Evolutionary conservation across 2,113 vertebrate genomes (phyloP).

Genomic region (Perca fluviatilis): DNA sequence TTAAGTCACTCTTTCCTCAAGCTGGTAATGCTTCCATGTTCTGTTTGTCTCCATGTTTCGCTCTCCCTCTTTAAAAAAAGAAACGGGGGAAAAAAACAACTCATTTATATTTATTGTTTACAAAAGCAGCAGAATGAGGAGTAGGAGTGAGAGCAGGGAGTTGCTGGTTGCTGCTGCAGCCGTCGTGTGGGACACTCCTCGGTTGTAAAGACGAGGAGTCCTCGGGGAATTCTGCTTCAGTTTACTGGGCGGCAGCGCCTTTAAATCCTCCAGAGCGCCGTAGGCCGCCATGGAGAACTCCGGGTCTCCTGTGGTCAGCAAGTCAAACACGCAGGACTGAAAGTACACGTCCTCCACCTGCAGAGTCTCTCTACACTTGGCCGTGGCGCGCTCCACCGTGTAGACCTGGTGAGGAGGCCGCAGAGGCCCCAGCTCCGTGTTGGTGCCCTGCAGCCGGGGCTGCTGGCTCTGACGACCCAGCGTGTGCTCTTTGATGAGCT

Average conservation of each 20-base stretch:
- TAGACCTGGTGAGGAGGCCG: conserved; percentile 77
- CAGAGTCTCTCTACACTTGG: conserved; percentile 86
- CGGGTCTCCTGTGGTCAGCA: conserved; percentile 87
- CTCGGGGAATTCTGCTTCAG: conserved; percentile 84
- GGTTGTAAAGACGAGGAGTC: conserved; percentile 66
- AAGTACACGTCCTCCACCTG: conserved; percentile 90
- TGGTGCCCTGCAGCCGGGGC: conserved; percentile 70
- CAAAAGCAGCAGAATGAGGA: conserved; percentile 75
- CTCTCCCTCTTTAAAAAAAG: not conserved
- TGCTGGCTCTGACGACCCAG: conserved; percentile 77
- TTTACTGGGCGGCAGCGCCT: conserved; percentile 86
- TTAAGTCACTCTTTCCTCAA: conserved; percentile 78
- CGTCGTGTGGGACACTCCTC: conserved; percentile 32
- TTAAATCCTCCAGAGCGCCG: conserved; percentile 87
- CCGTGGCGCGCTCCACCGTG: conserved; percentile 85
- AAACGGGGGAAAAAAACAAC: too few species aligned
- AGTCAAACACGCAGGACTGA: conserved; percentile 90
- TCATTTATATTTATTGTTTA: conserved; percentile 46
- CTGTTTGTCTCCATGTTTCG: conserved; percentile 44
- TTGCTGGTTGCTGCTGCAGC: conserved; percentile 16
- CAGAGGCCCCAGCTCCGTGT: conserved; percentile 66
- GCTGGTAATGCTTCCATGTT: conserved; percentile 68
- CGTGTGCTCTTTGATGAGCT: conserved; percentile 88
- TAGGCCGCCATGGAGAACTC: conserved; percentile 89
- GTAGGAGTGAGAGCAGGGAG: conserved; percentile 59